Evolutionary conservation across 2,888 invertebrate genomes (phyloP).

Genomic region (Hecatera dysodea): DNA sequence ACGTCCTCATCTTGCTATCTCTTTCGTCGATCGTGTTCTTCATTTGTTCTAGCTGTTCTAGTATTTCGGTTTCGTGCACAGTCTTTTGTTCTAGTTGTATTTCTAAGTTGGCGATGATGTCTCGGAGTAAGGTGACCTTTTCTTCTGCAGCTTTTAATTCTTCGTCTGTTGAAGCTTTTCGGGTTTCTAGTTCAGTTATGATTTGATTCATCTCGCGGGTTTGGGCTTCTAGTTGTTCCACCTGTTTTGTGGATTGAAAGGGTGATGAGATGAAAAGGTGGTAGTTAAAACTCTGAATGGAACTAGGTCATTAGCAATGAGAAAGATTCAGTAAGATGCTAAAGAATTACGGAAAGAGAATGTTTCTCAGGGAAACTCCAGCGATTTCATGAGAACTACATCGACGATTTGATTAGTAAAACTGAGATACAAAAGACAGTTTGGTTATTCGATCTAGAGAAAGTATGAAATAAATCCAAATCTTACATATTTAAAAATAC

Average conservation of each 20-base stretch:
- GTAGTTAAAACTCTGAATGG: neutral
- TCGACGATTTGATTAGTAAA: too few relatives aligned
- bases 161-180: constrained; percentile 92
- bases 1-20: constrained; percentile 89
- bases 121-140: constrained; percentile 93
- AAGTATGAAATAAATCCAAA: too few relatives aligned
- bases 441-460: neutral
- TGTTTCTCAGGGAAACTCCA: too few relatives aligned
- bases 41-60: constrained; percentile 91
- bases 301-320: neutral
- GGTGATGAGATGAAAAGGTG: constrained; percentile 33
- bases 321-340: neutral
- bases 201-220: constrained; percentile 92
- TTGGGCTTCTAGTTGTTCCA: constrained; percentile 95
- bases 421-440: neutral
- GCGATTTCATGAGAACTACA: too few relatives aligned
- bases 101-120: constrained; percentile 95
- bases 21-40: constrained; percentile 90
- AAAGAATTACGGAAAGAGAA: neutral
- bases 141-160: constrained; percentile 94
- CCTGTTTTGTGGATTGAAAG: constrained; percentile 85
- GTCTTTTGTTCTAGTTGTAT: constrained; percentile 93
- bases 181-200: constrained; percentile 91
- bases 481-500: neutral
- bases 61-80: constrained; percentile 91